phyloP scores from a whole-genome alignment of 2,113 vertebrate species.

The Tetrax tetrax region DNA sequence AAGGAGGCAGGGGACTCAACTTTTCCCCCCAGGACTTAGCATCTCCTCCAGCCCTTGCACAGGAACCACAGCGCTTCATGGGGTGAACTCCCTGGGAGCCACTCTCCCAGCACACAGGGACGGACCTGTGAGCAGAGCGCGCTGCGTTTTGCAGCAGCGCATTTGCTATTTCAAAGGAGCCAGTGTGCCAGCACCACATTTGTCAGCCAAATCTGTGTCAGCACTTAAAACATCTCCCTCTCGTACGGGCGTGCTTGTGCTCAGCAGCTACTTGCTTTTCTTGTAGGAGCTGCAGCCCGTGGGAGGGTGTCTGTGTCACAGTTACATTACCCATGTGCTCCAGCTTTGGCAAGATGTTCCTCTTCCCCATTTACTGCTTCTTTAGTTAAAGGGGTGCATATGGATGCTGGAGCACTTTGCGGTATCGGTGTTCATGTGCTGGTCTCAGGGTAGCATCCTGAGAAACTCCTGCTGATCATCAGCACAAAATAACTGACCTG shows the following conservation, averaged over 20 bases:
- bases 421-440: background rate
- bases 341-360: background rate
- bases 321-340: background rate
- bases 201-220: slow-evolving; percentile 54
- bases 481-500: background rate
- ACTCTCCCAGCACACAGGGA: background rate
- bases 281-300: slow-evolving; percentile 27
- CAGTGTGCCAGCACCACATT: background rate
- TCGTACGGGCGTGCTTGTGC: background rate
- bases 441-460: background rate
- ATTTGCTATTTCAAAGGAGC: background rate
- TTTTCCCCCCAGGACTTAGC: background rate
- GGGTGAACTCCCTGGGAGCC: background rate
- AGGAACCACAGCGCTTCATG: rapidly evolving
- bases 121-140: background rate
- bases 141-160: background rate
- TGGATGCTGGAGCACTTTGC: background rate
- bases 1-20: background rate
- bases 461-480: background rate
- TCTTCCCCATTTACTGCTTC: background rate
- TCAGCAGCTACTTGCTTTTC: slow-evolving; percentile 56
- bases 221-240: slow-evolving; percentile 10
- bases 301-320: slow-evolving; percentile 45
- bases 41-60: rapidly evolving
- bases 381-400: background rate